These are phyloP conservation scores for Portevinia maculata DNA, from an alignment of 2,888 invertebrate species.

Conservation along the genomic window DNA sequence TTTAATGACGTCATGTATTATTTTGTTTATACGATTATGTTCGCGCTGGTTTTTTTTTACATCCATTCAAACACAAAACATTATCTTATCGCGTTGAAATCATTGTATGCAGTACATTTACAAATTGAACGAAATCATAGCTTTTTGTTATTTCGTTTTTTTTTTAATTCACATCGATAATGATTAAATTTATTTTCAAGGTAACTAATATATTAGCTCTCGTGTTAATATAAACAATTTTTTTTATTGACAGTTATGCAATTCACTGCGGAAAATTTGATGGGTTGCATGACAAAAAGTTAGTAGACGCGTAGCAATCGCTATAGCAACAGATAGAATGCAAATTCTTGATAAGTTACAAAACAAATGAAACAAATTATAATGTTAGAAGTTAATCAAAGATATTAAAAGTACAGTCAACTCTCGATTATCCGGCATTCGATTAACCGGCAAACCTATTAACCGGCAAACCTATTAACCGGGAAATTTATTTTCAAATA, in stretches of 20 bases:
- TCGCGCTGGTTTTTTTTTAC: slow-evolving; percentile 9
- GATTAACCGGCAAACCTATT: no score
- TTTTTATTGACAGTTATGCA: slow-evolving; percentile 40
- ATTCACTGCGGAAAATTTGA: slow-evolving; percentile 43
- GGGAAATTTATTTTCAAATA: no score
- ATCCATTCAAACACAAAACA: slow-evolving; percentile 36
- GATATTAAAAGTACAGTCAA: no score
- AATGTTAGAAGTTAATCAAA: slow-evolving; percentile 14
- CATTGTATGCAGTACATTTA: slow-evolving; percentile 41
- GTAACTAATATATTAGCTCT: slow-evolving; percentile 36
- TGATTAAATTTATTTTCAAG: slow-evolving; percentile 53
- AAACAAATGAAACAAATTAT: slow-evolving; percentile 1
- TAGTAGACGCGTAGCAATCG: neutral
- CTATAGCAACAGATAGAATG: slow-evolving; percentile 21
- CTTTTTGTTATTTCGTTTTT: neutral
- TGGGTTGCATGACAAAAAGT: slow-evolving; percentile 36
- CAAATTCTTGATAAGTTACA: slow-evolving; percentile 37
- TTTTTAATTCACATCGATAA: slow-evolving; percentile 45
- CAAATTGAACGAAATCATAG: slow-evolving; percentile 21
- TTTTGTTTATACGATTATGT: slow-evolving; percentile 3
- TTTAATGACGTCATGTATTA: slow-evolving; percentile 28
- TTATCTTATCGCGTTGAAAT: slow-evolving; percentile 62
- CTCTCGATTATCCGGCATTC: no score
- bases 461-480: no score
- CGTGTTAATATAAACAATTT: slow-evolving; percentile 17